Conservation (phyloP, 2,797 vertebrate genomes). For the Bryconaethiops microstoma region DNA sequence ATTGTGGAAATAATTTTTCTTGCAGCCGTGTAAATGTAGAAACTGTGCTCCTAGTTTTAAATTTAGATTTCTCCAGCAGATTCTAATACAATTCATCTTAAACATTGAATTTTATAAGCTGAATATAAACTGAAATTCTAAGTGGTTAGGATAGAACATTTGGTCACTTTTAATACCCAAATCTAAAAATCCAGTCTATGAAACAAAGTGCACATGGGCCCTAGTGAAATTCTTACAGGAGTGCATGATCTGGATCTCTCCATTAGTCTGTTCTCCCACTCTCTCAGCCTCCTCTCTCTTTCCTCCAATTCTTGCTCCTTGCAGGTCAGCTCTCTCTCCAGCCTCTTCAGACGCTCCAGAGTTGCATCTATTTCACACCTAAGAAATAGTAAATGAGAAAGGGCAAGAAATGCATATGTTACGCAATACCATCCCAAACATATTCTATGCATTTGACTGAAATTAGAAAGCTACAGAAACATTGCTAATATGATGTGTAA, state of each 20-base stretch:
- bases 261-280: constrained; percentile 96
- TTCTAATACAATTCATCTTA: too few species aligned
- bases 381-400: background rate
- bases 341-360: constrained; percentile 92
- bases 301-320: constrained; percentile 97
- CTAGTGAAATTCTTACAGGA: constrained; percentile 61
- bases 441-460: background rate
- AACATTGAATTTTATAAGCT: too few species aligned
- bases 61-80: too few species aligned
- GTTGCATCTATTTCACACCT: constrained; percentile 98
- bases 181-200: too few species aligned
- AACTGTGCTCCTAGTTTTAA: too few species aligned
- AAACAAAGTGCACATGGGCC: background rate
- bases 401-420: background rate
- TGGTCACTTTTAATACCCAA: too few species aligned
- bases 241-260: constrained; percentile 85
- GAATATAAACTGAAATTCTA: too few species aligned
- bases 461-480: background rate
- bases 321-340: constrained; percentile 95
- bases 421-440: background rate
- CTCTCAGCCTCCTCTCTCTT: constrained; percentile 87
- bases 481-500: background rate
- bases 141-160: too few species aligned
- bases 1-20: too few species aligned
- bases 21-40: too few species aligned